Conservation (phyloP, 2,888 invertebrate species). For the Apamea anceps region DNA sequence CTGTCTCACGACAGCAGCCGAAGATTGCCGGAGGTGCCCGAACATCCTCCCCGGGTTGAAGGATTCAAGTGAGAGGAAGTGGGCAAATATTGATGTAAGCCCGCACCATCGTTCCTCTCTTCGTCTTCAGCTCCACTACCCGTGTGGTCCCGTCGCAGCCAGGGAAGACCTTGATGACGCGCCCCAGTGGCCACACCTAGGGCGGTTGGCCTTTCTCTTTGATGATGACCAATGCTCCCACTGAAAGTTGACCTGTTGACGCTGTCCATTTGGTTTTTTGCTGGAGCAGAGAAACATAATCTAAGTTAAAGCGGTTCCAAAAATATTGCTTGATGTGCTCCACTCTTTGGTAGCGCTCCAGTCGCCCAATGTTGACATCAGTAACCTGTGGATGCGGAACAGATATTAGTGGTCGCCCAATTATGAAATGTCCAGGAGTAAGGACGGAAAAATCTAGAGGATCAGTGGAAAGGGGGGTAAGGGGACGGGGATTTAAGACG, state of each 20-base stretch:
- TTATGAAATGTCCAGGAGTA: too few species aligned
- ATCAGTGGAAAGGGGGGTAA: too few species aligned
- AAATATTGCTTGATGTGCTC: too few species aligned
- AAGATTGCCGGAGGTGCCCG: neutral
- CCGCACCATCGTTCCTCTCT: neutral
- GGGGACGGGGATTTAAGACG: too few species aligned
- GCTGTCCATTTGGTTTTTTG: too few species aligned
- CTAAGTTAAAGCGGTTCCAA: too few species aligned
- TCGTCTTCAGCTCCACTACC: neutral
- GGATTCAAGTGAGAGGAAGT: neutral
- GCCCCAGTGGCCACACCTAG: neutral
- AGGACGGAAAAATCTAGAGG: too few species aligned
- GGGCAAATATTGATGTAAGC: constrained; percentile 3
- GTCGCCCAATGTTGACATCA: too few species aligned
- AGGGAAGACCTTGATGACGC: neutral
- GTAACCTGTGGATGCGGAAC: too few species aligned
- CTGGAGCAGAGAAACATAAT: too few species aligned
- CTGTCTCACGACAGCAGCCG: neutral
- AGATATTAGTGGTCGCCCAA: too few species aligned
- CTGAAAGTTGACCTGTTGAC: neutral
- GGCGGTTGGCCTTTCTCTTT: neutral
- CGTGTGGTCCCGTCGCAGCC: neutral
- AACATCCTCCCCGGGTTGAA: constrained; percentile 6
- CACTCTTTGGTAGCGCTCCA: too few species aligned
- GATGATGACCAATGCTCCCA: neutral